Percentiles rank a stretch among this genome's conserved stretches.
These are phyloP conservation scores for Laothoe populi DNA, from an alignment of 2,888 invertebrate genomes.

Conservation along the genomic window DNA sequence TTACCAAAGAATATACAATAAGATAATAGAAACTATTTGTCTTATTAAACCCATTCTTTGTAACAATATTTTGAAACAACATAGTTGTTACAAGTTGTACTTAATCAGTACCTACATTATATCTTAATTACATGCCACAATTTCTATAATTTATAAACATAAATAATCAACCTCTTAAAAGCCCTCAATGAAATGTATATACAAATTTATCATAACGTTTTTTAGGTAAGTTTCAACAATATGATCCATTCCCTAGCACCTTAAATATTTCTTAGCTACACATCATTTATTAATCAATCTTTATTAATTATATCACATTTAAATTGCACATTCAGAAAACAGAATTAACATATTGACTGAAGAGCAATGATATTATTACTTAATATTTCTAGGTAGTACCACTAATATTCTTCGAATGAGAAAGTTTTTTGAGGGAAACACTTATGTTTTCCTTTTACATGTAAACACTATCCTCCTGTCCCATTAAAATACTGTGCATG, in stretches of 20 bases:
- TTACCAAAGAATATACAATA: conserved; percentile 42
- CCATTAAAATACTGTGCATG: conserved; percentile 88
- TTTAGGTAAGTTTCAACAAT: conserved; percentile 32
- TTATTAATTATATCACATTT: conserved; percentile 76
- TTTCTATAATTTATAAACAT: conserved; percentile 40
- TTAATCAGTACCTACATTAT: conserved; percentile 72
- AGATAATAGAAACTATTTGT: conserved; percentile 72
- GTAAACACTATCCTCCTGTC: conserved; percentile 74
- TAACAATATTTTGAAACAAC: conserved; percentile 64
- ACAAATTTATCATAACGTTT: conserved; percentile 32
- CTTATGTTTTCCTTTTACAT: conserved; percentile 48
- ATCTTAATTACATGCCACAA: conserved; percentile 49
- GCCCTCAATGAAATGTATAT: conserved; percentile 39
- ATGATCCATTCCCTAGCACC: conserved; percentile 75
- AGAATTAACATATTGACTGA: conserved; percentile 46
- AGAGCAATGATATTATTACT: conserved; percentile 41
- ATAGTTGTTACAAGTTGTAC: conserved; percentile 80
- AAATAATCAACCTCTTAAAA: conserved; percentile 42
- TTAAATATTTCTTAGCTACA: conserved; percentile 65
- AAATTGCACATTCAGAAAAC: conserved; percentile 78
- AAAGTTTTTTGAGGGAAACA: conserved; percentile 49
- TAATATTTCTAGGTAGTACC: conserved; percentile 35
- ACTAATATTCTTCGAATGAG: conserved; percentile 58
- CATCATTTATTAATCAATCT: conserved; percentile 61
- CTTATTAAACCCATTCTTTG: conserved; percentile 37